phyloP scores from a whole-genome alignment of 2,888 invertebrate genomes.

The Polymixis flavicincta region DNA sequence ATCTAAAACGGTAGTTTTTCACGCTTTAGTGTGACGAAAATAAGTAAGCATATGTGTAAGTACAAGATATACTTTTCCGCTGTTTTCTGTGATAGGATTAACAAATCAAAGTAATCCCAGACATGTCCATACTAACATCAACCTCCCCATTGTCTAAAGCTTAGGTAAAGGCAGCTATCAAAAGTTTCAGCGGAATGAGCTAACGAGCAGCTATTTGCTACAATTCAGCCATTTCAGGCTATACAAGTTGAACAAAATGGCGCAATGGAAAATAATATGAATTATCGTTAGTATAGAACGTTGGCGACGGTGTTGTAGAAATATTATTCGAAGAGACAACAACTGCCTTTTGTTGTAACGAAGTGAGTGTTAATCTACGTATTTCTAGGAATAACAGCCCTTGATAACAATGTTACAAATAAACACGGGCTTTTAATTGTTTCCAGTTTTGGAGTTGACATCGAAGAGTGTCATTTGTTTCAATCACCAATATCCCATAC shows the following conservation, averaged over 20 bases:
- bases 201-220: slow-evolving; percentile 78
- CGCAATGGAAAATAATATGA: slow-evolving; percentile 57
- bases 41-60: no score
- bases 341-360: background rate
- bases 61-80: no score
- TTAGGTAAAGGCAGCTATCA: slow-evolving; percentile 64
- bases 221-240: slow-evolving; percentile 48
- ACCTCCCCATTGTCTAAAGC: slow-evolving; percentile 56
- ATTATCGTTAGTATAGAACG: slow-evolving; percentile 15
- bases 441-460: background rate
- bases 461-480: background rate
- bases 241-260: slow-evolving; percentile 50
- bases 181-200: slow-evolving; percentile 70
- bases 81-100: background rate
- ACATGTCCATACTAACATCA: slow-evolving; percentile 46
- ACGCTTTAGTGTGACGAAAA: no score
- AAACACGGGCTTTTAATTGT: no score
- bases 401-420: background rate
- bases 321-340: slow-evolving; percentile 12
- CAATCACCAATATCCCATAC: background rate
- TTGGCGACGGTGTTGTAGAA: background rate
- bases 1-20: no score
- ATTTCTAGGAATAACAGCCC: background rate
- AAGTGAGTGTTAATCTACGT: background rate
- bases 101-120: background rate